Evolutionary conservation across 2,888 invertebrate species (phyloP).

Genomic region (Limenitis camilla): DNA sequence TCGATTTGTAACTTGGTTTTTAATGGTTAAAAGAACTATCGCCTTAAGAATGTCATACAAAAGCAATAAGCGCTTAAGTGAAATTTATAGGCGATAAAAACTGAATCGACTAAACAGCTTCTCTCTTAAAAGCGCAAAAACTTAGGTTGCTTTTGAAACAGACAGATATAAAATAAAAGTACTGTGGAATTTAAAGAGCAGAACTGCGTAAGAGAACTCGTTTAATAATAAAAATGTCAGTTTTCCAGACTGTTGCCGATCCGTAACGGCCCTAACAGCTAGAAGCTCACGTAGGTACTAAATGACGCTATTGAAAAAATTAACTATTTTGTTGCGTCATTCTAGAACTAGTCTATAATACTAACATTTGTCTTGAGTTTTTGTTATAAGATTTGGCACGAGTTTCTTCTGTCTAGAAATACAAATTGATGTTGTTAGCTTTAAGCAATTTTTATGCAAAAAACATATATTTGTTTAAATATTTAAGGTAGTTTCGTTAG

Average conservation of each 20-base stretch:
- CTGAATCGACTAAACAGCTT: no score
- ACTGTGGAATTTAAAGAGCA: neutral
- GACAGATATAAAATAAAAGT: neutral
- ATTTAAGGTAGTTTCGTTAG: no score
- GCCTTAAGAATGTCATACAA: no score
- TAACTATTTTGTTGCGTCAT: neutral
- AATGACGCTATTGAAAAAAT: neutral
- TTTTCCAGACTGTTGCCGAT: constrained; percentile 7
- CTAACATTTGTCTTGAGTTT: neutral
- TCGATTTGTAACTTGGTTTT: no score
- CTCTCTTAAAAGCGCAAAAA: no score
- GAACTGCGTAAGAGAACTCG: neutral
- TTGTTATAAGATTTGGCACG: neutral
- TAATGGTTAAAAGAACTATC: no score
- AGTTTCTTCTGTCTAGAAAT: no score
- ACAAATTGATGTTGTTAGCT: no score
- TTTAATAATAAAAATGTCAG: constrained; percentile 3
- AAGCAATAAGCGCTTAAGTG: no score
- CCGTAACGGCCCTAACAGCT: neutral
- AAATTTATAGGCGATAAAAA: no score
- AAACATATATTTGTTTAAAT: no score
- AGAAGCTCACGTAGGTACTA: constrained; percentile 1
- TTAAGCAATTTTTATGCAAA: no score
- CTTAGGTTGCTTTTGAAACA: neutral
- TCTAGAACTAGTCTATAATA: neutral